These are phyloP conservation scores for Eupleurogrammus muticus DNA, from an alignment of 2,797 vertebrate genomes.

Conservation along the genomic window DNA sequence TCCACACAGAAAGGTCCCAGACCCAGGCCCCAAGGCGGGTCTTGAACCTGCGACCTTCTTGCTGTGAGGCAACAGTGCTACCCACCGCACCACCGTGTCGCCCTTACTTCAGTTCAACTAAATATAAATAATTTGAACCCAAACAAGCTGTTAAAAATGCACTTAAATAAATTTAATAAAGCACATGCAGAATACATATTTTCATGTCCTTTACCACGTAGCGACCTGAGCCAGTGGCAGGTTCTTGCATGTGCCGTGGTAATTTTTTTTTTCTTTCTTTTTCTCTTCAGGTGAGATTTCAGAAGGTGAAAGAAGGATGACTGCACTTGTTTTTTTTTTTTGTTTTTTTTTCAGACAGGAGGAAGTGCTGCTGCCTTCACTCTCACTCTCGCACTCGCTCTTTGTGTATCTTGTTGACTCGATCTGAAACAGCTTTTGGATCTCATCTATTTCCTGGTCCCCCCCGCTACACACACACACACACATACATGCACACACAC, in stretches of 20 bases:
- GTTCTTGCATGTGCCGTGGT: not conserved
- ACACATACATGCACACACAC: too few relatives aligned
- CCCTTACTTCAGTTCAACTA: not conserved
- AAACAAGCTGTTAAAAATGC: not conserved
- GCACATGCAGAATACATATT: not conserved
- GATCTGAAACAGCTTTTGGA: conserved; percentile 71
- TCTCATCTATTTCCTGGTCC: conserved; percentile 68
- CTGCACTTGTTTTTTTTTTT: conserved; percentile 25
- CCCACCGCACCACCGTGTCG: too few relatives aligned
- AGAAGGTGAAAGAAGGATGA: conserved; percentile 1
- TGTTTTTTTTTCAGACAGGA: conserved; percentile 24
- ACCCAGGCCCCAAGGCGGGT: too few relatives aligned
- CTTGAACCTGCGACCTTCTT: too few relatives aligned
- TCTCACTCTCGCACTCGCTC: conserved; percentile 27
- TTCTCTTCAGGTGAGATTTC: conserved; percentile 12
- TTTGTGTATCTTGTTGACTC: conserved; percentile 68
- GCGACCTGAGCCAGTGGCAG: not conserved
- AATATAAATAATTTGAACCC: not conserved
- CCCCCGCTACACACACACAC: conserved; percentile 20
- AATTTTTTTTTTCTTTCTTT: conserved; percentile 4
- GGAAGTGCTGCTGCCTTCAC: conserved; percentile 46
- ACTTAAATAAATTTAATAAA: conserved; percentile 10
- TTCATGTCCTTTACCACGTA: not conserved
- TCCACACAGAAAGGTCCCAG: too few relatives aligned
- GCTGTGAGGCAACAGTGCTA: too few relatives aligned